A percentile compares a stretch with the other conserved stretches of the same genome.
Conservation (phyloP, 2,797 vertebrate genomes). For the Spinus olivaceus region DNA sequence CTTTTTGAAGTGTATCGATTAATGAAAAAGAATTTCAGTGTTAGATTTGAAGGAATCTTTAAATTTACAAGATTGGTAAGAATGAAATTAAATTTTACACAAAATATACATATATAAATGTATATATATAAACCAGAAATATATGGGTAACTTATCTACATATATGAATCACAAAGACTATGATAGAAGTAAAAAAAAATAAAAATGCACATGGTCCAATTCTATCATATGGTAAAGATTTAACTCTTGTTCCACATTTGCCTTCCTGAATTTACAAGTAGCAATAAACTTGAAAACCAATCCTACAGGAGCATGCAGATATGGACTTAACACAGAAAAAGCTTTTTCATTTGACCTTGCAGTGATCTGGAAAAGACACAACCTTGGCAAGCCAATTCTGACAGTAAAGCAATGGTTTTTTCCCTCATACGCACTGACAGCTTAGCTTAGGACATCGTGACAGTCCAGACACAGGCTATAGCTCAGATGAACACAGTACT, state of each 20-base stretch:
- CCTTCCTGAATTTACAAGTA: neutral
- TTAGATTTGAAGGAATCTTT: neutral
- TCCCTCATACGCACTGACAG: neutral
- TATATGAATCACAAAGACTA: neutral
- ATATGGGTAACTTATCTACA: neutral
- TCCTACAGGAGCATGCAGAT: neutral
- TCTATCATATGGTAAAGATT: neutral
- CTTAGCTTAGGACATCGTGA: neutral
- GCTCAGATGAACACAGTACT: accelerated
- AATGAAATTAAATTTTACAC: neutral
- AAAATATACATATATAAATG: neutral
- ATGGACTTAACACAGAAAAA: neutral
- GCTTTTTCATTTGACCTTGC: neutral
- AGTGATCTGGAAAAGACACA: neutral
- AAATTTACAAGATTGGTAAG: neutral
- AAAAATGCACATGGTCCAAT: neutral
- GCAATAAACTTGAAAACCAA: neutral
- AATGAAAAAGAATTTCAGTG: neutral
- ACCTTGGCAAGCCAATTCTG: neutral
- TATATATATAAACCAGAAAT: neutral
- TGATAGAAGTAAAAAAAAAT: neutral
- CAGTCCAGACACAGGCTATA: neutral
- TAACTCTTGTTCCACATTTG: neutral
- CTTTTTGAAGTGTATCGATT: neutral
- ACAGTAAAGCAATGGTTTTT: neutral